Conservation (phyloP, 1,140 invertebrate species). For the Carcinoscorpius rotundicauda region DNA sequence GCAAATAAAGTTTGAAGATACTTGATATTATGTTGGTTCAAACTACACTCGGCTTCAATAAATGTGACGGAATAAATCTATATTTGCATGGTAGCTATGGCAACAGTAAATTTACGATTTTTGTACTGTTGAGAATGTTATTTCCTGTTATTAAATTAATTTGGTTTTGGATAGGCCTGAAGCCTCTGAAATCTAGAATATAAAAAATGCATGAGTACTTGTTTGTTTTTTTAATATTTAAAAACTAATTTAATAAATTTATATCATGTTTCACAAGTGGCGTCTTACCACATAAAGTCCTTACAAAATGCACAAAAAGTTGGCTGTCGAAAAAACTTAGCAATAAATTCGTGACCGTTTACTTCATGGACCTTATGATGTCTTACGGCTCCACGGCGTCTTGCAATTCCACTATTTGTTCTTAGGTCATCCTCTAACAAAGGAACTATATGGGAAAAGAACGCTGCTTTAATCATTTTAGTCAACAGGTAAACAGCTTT, state of each 20-base stretch:
- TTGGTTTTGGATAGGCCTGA: no score
- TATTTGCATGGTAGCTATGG: no score
- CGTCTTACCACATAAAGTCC: constrained; percentile 80
- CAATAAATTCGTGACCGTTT: constrained; percentile 99
- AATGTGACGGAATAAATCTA: no score
- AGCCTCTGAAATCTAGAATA: no score
- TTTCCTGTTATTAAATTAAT: no score
- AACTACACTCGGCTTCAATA: no score
- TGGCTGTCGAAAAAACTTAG: constrained; percentile 93
- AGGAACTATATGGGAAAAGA: background rate
- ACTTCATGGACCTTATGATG: constrained; percentile 66
- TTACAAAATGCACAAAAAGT: constrained; percentile 71
- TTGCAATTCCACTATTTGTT: background rate
- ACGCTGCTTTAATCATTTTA: no score
- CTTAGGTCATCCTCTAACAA: background rate
- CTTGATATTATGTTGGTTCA: no score
- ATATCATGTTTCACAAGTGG: background rate
- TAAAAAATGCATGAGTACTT: background rate
- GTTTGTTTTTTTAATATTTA: background rate
- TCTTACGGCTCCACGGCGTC: constrained; percentile 15
- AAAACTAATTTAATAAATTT: background rate
- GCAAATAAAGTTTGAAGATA: no score
- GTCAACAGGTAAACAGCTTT: no score
- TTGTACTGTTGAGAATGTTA: no score
- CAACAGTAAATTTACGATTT: no score